Base-by-base conservation (phyloP, 37 sponge, comb jelly and placozoan genomes). In the Chondrilla cf. caribensis region DNA sequence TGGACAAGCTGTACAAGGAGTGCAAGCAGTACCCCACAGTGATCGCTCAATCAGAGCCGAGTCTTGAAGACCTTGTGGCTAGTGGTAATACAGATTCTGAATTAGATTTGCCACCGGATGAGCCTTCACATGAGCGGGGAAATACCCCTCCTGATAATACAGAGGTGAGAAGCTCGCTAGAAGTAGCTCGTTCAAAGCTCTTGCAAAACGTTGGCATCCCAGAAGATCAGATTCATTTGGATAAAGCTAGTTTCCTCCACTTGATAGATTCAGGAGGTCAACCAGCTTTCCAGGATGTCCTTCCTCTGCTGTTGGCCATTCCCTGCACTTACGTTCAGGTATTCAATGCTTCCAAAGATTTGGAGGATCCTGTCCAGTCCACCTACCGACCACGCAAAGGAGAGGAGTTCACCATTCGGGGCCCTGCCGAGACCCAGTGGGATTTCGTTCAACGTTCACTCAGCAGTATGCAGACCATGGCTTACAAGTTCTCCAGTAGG, bases 271-370 rank as follows among this genome's bases (percentile, higher is more conserved):
- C 70, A 2, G 70, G 70, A 8, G 70, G 70, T 2, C 70, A 68
- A 68, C 70, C 70, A 2, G 6, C 3, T 19, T 68, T 68, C 7
- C 70, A 68, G 7, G 70, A 68, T 17, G 70, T 35, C 37, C 2
- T 68, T 36, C 70, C 70, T 37, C 37, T 68, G 7, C 33, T 68
- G 70, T 7, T 68, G 37, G 37, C 25, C 37, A 4, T 68, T 2
- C 70, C 70, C 28, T 29, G 37, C 37, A 68, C 70, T 36, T 68
- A 68, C 70, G 37, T 68, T 1, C 32, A 68, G 3, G 70, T 68
- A 3, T 68, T 68, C 37, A 68, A 68, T 68, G 70, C 70, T 2
- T 3, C 70, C 32, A 19, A 2, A 1, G 37, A 15, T 37, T 37
- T 68, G 6, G 2, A 68, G 18, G 33, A 68, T 19, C 70, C 36